Evolutionary conservation across 2,888 invertebrate genomes (phyloP).

Genomic region (Spodoptera picta): DNA sequence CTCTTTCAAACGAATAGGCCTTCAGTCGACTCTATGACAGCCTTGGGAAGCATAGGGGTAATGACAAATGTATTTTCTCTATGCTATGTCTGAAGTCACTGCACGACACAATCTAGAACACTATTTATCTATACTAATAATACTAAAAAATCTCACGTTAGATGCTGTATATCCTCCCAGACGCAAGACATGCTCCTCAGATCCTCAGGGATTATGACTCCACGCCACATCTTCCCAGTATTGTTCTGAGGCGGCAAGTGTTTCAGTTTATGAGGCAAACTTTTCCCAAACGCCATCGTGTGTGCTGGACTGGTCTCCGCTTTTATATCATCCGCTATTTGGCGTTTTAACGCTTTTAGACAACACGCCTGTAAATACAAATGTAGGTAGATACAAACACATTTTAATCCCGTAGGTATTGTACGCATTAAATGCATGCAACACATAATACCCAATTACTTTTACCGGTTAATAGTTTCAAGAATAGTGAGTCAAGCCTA

Average conservation of each 20-base stretch:
- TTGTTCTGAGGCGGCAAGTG: conserved; percentile 87
- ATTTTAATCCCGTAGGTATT: too few species aligned
- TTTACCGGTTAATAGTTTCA: too few species aligned
- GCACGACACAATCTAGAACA: too few species aligned
- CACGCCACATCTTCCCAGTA: conserved; percentile 86
- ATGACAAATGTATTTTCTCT: too few species aligned
- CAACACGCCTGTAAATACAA: conserved; percentile 76
- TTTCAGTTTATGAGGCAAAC: conserved; percentile 84
- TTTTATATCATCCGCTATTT: conserved; percentile 82
- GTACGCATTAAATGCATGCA: too few species aligned
- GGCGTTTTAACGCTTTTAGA: conserved; percentile 82
- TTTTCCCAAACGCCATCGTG: conserved; percentile 85
- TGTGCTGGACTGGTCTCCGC: conserved; percentile 84
- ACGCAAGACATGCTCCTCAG: conserved; percentile 89
- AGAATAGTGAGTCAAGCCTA: too few species aligned
- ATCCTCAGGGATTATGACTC: conserved; percentile 87
- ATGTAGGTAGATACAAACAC: background rate
- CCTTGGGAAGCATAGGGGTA: too few species aligned
- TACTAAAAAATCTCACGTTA: conserved; percentile 78
- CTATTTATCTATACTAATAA: too few species aligned
- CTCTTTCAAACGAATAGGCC: too few species aligned
- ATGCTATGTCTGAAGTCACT: too few species aligned
- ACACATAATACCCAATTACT: too few species aligned
- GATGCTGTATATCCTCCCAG: conserved; percentile 90
- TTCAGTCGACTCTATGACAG: too few species aligned